A percentile compares a stretch with the other conserved stretches of the same genome.
phyloP scores from a whole-genome alignment of 2,888 invertebrate genomes.

The Thera obeliscata region DNA sequence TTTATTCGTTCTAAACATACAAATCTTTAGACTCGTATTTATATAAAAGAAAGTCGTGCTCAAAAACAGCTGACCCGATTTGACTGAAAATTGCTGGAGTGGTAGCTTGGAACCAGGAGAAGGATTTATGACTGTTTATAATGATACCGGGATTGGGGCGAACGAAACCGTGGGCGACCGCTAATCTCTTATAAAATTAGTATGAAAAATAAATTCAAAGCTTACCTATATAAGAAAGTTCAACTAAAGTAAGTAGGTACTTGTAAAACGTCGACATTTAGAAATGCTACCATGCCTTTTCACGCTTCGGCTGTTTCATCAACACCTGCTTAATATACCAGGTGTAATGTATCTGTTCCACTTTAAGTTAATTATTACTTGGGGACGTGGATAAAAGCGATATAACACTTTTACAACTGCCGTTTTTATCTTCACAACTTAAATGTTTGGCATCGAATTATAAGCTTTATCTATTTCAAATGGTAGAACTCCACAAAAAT shows the following conservation, averaged over 20 bases:
- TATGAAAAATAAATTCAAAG: background rate
- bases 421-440: constrained; percentile 12
- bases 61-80: no score
- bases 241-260: constrained; percentile 18
- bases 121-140: no score
- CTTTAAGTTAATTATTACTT: constrained; percentile 46
- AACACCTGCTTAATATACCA: constrained; percentile 59
- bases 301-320: constrained; percentile 52
- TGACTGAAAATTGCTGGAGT: no score
- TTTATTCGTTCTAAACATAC: no score
- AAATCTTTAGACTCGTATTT: no score
- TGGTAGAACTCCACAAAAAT: no score
- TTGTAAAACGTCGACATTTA: constrained; percentile 57
- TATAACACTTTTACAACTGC: constrained; percentile 24
- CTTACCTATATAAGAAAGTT: constrained; percentile 23
- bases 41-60: no score
- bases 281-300: constrained; percentile 64
- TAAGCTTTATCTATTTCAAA: no score
- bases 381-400: constrained; percentile 34
- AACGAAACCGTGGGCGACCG: no score
- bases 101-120: no score
- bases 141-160: no score
- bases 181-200: no score
- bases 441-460: background rate
- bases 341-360: constrained; percentile 36